phyloP scores from a whole-genome alignment of 2,113 vertebrate genomes.

The Rynchops niger region DNA sequence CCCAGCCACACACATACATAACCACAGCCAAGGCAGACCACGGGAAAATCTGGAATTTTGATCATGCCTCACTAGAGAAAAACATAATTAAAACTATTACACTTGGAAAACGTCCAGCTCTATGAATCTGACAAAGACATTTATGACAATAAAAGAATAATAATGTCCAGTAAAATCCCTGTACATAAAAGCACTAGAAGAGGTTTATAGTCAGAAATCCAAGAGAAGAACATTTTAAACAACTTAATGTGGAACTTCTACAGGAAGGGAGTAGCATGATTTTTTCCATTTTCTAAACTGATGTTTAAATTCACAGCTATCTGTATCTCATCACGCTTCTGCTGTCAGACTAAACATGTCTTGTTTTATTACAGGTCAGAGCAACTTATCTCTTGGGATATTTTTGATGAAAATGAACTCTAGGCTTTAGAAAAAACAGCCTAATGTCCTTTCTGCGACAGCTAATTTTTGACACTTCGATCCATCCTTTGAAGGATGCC shows the following conservation, averaged over 20 bases:
- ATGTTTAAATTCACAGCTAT: constrained; percentile 11
- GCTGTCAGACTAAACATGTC: neutral
- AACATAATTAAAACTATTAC: constrained; percentile 31
- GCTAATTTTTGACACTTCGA: neutral
- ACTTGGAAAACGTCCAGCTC: neutral
- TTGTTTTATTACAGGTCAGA: neutral
- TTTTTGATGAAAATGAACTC: neutral
- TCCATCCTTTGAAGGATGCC: neutral
- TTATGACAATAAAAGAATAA: constrained; percentile 43
- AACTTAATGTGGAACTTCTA: neutral
- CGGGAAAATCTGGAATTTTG: neutral
- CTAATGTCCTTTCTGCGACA: neutral
- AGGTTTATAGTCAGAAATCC: constrained; percentile 18
- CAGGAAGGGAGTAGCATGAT: neutral
- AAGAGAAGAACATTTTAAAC: neutral
- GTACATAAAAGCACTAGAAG: constrained; percentile 5
- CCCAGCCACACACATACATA: neutral
- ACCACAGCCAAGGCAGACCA: neutral
- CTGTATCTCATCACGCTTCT: neutral
- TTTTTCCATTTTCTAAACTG: neutral
- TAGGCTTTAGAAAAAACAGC: neutral
- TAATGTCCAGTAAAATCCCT: constrained; percentile 14
- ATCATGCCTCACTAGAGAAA: neutral
- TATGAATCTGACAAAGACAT: constrained; percentile 24
- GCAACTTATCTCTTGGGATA: neutral